Evolutionary conservation across 2,797 vertebrate species (phyloP), one percentile per base, ranked within the genome.

Genomic region (Galaxias olidus): DNA sequence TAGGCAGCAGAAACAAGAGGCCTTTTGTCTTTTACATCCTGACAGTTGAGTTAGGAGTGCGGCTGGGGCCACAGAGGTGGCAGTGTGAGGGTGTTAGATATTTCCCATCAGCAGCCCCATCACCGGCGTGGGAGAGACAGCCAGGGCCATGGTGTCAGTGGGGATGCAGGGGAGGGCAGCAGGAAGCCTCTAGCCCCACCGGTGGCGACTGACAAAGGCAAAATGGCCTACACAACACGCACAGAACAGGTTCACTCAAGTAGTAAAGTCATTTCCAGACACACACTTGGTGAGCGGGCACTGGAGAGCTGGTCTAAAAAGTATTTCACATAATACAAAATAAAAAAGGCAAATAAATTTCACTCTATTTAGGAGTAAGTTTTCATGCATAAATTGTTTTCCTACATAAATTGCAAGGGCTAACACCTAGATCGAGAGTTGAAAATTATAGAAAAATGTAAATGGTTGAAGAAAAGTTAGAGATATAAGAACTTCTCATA

Each of bases 11-110:
- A 65, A 85, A 76, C 68, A 73, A 81, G 69, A 83, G 66, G 71
- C 74, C 69, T 82, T 84, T 83, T 81, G 73, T 82, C 84, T 84
- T 75, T 80, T 69, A 76, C 59, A 82, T 86, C 73, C 83, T 80
- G 81, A 84, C 80, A 87, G 72, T 75, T 61, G 60, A 78, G 74
- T 82, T 74, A 69, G 82, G 76, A 82, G 74, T 66, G 11, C 57
- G 66, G 75, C 63, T 77, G 43, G 76, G 81, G 75, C 66, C 75
- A 73, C 68, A 55, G 65, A 67, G 76, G 68, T 79, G 80, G 81
- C 68, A 73, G 73, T 76, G 8, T 18, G 14, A 55, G 59, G 71
- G 70, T 82, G 78, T 79, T 82, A 74, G 82, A 77, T 70, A 79
- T 80, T 78, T 81, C 74, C 68, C 71, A 79, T 84, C 73, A 76